Percentiles rank a stretch among this genome's conserved stretches.
Evolutionary conservation across 2,113 vertebrate genomes (phyloP).

Genomic region (Chloropsis cyanopogon): DNA sequence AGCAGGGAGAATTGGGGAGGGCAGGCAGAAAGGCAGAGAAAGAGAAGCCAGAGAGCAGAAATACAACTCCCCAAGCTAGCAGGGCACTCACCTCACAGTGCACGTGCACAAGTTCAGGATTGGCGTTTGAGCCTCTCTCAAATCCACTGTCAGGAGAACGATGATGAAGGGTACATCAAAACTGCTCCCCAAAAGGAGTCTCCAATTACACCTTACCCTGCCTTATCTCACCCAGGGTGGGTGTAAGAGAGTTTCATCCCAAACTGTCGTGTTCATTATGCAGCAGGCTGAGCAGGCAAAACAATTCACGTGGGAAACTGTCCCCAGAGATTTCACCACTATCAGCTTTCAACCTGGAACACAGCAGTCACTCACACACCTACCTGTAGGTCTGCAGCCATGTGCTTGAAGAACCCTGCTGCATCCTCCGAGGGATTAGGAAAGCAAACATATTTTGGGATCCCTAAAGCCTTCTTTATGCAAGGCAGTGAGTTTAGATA

Average conservation of each 20-base stretch:
- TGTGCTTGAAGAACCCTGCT: not conserved
- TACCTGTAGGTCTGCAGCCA: not conserved
- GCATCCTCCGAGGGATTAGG: not conserved
- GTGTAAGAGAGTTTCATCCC: not conserved
- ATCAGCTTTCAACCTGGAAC: not conserved
- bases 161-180: not conserved
- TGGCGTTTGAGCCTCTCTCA: not conserved
- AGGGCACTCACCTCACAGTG: not conserved
- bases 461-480: not conserved
- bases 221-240: not conserved
- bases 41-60: not conserved
- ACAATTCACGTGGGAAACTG: not conserved
- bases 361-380: not conserved
- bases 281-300: not conserved
- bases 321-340: not conserved
- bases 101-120: rapidly evolving
- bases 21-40: not conserved
- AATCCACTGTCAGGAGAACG: not conserved
- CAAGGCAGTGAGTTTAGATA: not conserved
- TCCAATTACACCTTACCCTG: not conserved
- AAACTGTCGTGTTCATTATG: not conserved
- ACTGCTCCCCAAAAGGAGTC: not conserved
- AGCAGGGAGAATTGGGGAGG: rapidly evolving
- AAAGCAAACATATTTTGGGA: not conserved
- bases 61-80: not conserved